Evolutionary conservation across 2,797 vertebrate species (phyloP).

Genomic region (Rhabdophis nuchalis): DNA sequence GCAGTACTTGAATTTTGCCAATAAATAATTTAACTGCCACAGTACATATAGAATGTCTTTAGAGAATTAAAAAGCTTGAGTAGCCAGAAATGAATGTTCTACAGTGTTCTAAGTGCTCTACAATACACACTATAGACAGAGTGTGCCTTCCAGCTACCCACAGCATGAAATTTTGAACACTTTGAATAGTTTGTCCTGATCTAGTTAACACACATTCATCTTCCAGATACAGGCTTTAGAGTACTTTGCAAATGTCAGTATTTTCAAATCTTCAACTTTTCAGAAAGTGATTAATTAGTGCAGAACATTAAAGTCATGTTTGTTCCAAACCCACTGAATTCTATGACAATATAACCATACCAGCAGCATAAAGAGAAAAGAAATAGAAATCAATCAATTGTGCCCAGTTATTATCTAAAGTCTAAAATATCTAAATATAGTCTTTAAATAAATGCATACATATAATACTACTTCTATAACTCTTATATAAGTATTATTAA

Average conservation of each 20-base stretch:
- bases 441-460: neutral
- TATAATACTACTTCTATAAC: neutral
- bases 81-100: neutral
- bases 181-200: neutral
- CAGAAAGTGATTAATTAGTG: neutral
- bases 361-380: neutral
- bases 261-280: neutral
- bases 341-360: neutral
- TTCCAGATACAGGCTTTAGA: neutral
- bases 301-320: neutral
- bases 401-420: neutral
- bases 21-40: neutral
- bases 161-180: neutral
- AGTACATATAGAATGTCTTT: neutral
- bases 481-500: neutral
- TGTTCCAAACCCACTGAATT: neutral
- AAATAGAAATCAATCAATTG: neutral
- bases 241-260: neutral
- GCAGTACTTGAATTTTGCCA: neutral
- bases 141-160: neutral
- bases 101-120: neutral
- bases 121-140: neutral
- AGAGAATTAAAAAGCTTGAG: neutral
- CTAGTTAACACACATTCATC: neutral
- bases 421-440: neutral